Evolutionary conservation across 2,888 invertebrate genomes (phyloP), one percentile per base, ranked within the genome.

Genomic region (Spicauda simplicius): DNA sequence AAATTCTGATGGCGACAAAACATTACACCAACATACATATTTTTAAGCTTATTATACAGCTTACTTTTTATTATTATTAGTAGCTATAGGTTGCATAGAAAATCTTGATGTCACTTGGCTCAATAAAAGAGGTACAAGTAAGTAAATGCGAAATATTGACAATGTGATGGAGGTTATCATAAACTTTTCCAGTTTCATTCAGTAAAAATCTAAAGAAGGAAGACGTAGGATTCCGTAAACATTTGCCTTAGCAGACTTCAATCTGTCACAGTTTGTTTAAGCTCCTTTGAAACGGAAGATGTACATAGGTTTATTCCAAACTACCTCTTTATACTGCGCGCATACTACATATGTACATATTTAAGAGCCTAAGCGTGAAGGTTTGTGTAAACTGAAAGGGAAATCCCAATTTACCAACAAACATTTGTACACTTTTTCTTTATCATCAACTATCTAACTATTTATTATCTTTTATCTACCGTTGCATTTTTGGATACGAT

Each of bases 241-340:
- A 56, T 65, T 45, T 58, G 54, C 45, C 30, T 33, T 50, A 12
- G 60, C 45, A 59, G 18, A 16, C 60, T 64, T 70, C 63, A 55
- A 64, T 63, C 60, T 50, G 59, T 54, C 66, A 62, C 63, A 64
- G 58, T 52, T 55, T 66, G 53, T 67, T 65, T 67, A 64, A 57
- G 58, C 20, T 12, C 53, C 53, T 65, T 65, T 58, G 58, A 65
- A 58, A 58, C 33, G 33, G 64, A 25, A 65, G 58, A 59, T 65
- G 58, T 58, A 53, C 52, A 41, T n/a, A 14, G 25, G 57, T 25
- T 18, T 52, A 58, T 65, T 58, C 12, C 16, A 20, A 57, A 58
- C 58, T 20, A 53, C 37, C 52, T 55, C 55, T 45, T 45, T 45
- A 45, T 14, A 14, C 45, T 16, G 48, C 16, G 16, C 16, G 16